Evolutionary conservation across 2,888 invertebrate species (phyloP), one percentile per base, ranked within the genome.

Genomic region (Leucophora obtusa): DNA sequence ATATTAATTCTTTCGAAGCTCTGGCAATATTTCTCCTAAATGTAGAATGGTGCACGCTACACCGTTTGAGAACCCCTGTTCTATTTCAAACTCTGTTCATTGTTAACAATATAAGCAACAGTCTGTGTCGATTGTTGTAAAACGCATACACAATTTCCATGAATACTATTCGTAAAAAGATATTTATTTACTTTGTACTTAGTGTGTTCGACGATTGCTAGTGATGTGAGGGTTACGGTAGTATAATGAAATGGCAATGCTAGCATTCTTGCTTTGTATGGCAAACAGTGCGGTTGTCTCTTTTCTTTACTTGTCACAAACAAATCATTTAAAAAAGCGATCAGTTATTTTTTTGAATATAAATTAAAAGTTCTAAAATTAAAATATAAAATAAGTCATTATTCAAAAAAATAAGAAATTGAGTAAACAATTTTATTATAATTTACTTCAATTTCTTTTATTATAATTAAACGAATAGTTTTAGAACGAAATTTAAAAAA

Each of bases 251-350:
- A 82, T 78, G 86, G 83, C 85, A 85, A 87, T 85, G 89, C 89
- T 89, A 87, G 90, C 87, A 90, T 90, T 90, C 89, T 89, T 89
- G 89, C 85, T 90, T 89, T 86, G 87, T 86, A 87, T 87, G 86
- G 88, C 88, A 89, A 89, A 85, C 87, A 84, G 89, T 87, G 86
- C 89, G 89, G 90, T 89, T 87, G 89, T 86, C 83, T 83, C 85
- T 85, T 84, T 84, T 83, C 82, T 76, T 79, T 82, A 65, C 68
- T 56, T 72, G 54, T 35, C 66, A 78, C 60, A 66, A 72, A 68
- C 28, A 51, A 63, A 68, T 15, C 24, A n/a, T 11, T 10, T 38
- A 3, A 47, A 14, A 47, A 47, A n/a, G 14, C 43, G 43, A 7
- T 47, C 38, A 38, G 43, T 47, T 47, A 47, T 47, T 47, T n/a